Base-by-base conservation (phyloP, 1,140 invertebrate genomes). In the Heliconius melpomene region DNA sequence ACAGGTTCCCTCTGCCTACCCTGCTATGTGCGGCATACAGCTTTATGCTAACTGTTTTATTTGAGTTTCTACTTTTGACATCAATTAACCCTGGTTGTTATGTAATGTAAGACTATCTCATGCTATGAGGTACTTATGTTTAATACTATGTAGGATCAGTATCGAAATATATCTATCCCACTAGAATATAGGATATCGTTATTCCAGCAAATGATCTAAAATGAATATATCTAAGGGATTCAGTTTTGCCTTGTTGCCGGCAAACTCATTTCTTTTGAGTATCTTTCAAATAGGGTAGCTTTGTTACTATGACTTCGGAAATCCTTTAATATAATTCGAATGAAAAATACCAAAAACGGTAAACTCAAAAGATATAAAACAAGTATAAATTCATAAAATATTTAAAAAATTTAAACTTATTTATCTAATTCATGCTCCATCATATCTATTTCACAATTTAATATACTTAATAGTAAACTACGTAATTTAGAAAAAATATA, bases 201-300 rank as follows among this genome's bases (percentile, higher is more conserved):
- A 60, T 75, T n/a, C 38, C 20, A 60, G 32, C 32, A 75, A 60
- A 75, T 60, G 38, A n/a, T 29, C 57, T 54, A 66, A 75, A 40
- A 60, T 29, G 26, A 76, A 23, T 3, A 57, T 26, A 38, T 60
- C 23, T 76, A 76, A 57, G 50, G 26, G 74, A 40, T 66, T 76
- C 50, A 38, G 74, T 70, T 66, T 54, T 38, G 29, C 60, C 60
- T 75, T 70, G 16, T n/a, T 38, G 36, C 20, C 57, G 36, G 29
- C 57, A 32, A 76, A 76, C 74, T 70, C 74, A 66, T 76, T 76
- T 40, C 36, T 74, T 52, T 54, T 32, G 46, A 74, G 46, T 74
- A 74, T 75, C 36, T 60, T 40, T 36, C 60, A 36, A 75, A 50
- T 50, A 66, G 74, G 54, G 50, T 74, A 66, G 26, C 60, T 66